Percentiles rank a stretch among this genome's conserved stretches.
Conservation (phyloP, 2,113 vertebrate species). For the Lepus timidus region DNA sequence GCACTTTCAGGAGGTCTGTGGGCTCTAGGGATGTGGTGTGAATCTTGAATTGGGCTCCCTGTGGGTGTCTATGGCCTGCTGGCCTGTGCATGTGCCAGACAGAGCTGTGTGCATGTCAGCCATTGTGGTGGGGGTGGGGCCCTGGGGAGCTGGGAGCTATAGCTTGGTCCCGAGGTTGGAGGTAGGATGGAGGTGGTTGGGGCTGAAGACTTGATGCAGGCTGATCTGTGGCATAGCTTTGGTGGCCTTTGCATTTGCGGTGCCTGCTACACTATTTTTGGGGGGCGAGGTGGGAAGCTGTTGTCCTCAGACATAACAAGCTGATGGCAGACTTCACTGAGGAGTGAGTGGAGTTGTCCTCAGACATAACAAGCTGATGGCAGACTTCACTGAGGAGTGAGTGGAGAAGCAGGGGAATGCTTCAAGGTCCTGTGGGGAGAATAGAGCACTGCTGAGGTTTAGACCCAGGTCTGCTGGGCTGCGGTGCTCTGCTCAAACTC, state of each 20-base stretch:
- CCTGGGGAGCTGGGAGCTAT: neutral
- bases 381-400: no score
- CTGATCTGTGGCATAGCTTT: neutral
- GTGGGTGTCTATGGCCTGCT: accelerated
- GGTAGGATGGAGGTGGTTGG: neutral
- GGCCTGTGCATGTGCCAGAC: accelerated
- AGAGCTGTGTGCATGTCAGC: no score
- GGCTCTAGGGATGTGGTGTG: neutral
- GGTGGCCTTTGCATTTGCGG: neutral
- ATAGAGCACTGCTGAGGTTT: neutral
- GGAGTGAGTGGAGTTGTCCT: neutral
- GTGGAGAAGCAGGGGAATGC: neutral
- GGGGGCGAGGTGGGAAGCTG: neutral
- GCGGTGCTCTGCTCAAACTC: neutral
- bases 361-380: neutral
- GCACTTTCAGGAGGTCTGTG: neutral
- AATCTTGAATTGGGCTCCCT: neutral
- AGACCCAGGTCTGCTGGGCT: neutral
- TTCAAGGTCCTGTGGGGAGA: neutral
- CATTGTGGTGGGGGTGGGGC: no score
- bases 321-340: neutral
- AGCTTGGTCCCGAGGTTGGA: neutral
- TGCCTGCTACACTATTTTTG: neutral
- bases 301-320: neutral
- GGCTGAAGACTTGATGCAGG: neutral